Evolutionary conservation across 2,797 vertebrate species (phyloP), one percentile per base, ranked within the genome.

Genomic region (Pipistrellus pipistrellus): DNA sequence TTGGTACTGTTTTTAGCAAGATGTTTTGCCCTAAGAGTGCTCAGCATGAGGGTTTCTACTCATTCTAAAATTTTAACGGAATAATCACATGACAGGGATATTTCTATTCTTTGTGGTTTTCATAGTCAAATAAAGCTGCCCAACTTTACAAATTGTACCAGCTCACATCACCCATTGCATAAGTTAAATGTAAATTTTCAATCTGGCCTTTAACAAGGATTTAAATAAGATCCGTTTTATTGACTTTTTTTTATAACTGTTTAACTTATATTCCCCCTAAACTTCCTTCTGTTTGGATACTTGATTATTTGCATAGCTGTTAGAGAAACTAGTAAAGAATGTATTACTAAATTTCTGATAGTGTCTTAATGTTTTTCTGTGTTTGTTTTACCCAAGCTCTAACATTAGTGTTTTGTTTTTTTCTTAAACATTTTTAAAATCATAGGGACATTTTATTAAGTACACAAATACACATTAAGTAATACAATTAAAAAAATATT

Each of bases 181-280:
- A 90, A 90, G 25, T 84, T 78, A 93, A 92, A 94, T 95, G 48
- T 75, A 69, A 91, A 76, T 80, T 92, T 91, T 71, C 53, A 59
- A 95, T 82, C 72, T 95, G 69, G 53, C 11, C 69, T 88, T 91
- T 77, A 64, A 64, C 71, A 84, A 87, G n/a, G 35, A 30, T 30
- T 76, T 91, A 73, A 55, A 15, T 80, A 72, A 80, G n/a, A 82
- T 3, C 41, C 4, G 38, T 76, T 59, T 78, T 38, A 27, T 53
- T 71, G 51, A 8, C 57, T 92, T 44, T 44, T 87, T 90, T n/a
- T 77, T 88, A 38, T 76, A 84, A 91, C 13, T 25, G 7, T 77
- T 93, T 89, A 76, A 64, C 17, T 88, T 64, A 66, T n/a, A 69
- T 69, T 69, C 46, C 32, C 18, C 18, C 55, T 6, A 73, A 55